Evolutionary conservation across 2,888 invertebrate species (phyloP).

Genomic region (Pseudococcus viburni): DNA sequence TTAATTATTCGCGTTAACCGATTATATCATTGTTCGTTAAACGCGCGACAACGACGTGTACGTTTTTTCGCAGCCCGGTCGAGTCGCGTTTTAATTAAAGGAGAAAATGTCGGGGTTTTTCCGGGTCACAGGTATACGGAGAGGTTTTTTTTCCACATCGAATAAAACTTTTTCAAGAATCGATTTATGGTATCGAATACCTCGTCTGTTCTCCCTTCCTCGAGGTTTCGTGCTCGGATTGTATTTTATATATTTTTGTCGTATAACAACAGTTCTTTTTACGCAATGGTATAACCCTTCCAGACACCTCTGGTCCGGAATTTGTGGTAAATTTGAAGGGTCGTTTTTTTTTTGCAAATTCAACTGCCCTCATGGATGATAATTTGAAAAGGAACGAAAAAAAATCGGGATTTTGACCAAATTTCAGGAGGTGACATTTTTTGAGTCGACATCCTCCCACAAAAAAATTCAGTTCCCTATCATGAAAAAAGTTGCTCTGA

Average conservation of each 20-base stretch:
- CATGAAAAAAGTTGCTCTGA: too few relatives aligned
- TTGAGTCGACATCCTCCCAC: too few relatives aligned
- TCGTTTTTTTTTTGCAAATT: too few relatives aligned
- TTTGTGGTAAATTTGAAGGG: too few relatives aligned
- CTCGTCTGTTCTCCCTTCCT: neutral
- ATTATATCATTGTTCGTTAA: slow-evolving; percentile 11
- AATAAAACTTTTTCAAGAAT: slow-evolving; percentile 8
- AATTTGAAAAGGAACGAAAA: too few relatives aligned
- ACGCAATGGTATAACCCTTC: neutral
- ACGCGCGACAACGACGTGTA: slow-evolving; percentile 2
- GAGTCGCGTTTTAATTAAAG: slow-evolving; percentile 12
- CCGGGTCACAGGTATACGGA: slow-evolving; percentile 4
- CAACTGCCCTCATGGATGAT: too few relatives aligned
- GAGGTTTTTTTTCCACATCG: neutral
- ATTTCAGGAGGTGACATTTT: too few relatives aligned
- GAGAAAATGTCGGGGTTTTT: neutral
- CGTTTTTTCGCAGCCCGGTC: slow-evolving; percentile 3
- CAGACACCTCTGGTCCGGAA: neutral
- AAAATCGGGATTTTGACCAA: too few relatives aligned
- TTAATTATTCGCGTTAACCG: slow-evolving; percentile 16
- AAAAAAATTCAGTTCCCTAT: too few relatives aligned
- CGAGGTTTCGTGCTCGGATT: neutral
- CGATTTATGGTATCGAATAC: slow-evolving; percentile 10
- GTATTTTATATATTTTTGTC: neutral
- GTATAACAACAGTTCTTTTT: neutral